These are phyloP conservation scores for Aspiorhynchus laticeps DNA, from an alignment of 2,113 vertebrate genomes.

Conservation along the genomic window DNA sequence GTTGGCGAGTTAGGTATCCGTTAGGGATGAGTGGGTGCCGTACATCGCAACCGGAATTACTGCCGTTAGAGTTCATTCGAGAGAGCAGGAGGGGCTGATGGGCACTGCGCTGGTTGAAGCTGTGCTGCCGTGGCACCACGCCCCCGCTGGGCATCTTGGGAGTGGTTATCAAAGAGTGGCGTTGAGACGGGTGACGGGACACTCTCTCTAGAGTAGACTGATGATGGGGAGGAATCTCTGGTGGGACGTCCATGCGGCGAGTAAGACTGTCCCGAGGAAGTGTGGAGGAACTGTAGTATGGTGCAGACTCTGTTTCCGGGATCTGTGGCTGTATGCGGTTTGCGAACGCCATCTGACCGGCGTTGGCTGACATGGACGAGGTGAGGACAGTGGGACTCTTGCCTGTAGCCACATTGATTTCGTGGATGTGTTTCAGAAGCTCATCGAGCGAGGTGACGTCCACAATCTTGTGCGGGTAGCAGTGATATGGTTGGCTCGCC, in stretches of 20 bases:
- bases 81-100: conserved; percentile 80
- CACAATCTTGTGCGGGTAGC: conserved; percentile 82
- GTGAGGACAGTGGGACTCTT: conserved; percentile 75
- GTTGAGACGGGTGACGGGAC: conserved; percentile 75
- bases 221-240: conserved; percentile 73
- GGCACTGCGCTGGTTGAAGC: conserved; percentile 75
- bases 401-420: conserved; percentile 67
- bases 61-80: conserved; percentile 83
- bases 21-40: conserved; percentile 77
- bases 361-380: conserved; percentile 69
- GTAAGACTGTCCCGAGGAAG: conserved; percentile 83
- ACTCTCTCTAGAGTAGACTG: conserved; percentile 77
- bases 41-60: conserved; percentile 71
- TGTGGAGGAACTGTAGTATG: conserved; percentile 82
- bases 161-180: conserved; percentile 77
- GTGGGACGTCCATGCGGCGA: conserved; percentile 85
- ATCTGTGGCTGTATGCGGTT: conserved; percentile 81
- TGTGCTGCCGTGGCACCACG: conserved; percentile 80
- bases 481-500: conserved; percentile 75
- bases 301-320: conserved; percentile 75
- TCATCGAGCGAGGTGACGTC: conserved; percentile 89
- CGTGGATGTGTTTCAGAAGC: conserved; percentile 87
- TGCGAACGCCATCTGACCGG: conserved; percentile 70
- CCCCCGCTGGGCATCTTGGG: conserved; percentile 75
- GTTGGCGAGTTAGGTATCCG: conserved; percentile 78